These are phyloP conservation scores for Dipodomys spectabilis DNA, from an alignment of 2,113 vertebrate genomes.

Conservation along the genomic window DNA sequence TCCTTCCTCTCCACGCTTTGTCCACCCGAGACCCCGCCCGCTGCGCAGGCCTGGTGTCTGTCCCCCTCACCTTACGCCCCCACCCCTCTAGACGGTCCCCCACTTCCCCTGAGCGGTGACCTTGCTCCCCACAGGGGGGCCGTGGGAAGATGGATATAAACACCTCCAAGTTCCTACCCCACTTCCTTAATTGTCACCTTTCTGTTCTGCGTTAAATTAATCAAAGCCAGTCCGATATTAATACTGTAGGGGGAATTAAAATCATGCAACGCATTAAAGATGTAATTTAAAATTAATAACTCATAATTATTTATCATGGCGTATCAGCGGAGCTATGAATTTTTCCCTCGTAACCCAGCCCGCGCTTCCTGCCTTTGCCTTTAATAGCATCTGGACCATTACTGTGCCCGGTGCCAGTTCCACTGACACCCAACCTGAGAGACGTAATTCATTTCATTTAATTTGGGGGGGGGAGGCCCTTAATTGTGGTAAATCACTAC, in stretches of 20 bases:
- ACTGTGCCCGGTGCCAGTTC: constrained; percentile 66
- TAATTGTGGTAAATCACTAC: constrained; percentile 82
- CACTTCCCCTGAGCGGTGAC: constrained; percentile 75
- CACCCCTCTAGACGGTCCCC: constrained; percentile 47
- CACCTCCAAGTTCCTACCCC: constrained; percentile 80
- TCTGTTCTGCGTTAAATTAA: constrained; percentile 89
- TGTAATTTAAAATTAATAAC: constrained; percentile 94
- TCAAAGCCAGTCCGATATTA: constrained; percentile 89
- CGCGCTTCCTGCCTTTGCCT: constrained; percentile 78
- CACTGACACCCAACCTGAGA: constrained; percentile 75
- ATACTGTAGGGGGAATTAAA: constrained; percentile 90
- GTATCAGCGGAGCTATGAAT: constrained; percentile 90
- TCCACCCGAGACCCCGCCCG: not conserved
- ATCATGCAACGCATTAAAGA: constrained; percentile 92
- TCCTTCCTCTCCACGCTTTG: not conserved
- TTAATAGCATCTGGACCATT: constrained; percentile 85
- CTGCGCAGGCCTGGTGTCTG: too few relatives aligned
- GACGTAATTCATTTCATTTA: constrained; percentile 75
- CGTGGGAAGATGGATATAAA: constrained; percentile 76
- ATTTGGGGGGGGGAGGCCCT: constrained; percentile 61
- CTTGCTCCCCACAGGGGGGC: constrained; percentile 51
- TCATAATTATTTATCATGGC: constrained; percentile 93
- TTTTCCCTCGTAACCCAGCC: constrained; percentile 82
- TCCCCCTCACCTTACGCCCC: too few relatives aligned
- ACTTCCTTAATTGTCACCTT: constrained; percentile 86